Percentiles rank a stretch among this genome's conserved stretches.
These are phyloP conservation scores for Mandrillus leucophaeus DNA, from an alignment of 2,113 vertebrate genomes.

Conservation along the genomic window DNA sequence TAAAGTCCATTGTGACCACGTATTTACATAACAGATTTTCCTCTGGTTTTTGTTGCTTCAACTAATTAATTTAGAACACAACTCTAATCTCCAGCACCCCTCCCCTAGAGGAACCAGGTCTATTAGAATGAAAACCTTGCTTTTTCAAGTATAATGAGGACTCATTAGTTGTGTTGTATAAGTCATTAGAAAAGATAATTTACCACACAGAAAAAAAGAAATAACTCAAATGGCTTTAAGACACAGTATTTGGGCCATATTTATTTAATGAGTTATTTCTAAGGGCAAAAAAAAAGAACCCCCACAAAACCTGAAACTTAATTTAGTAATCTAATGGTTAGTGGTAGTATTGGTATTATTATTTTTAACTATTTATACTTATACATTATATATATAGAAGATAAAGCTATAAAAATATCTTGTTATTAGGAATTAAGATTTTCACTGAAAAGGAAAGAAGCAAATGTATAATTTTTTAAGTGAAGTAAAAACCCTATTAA, in stretches of 20 bases:
- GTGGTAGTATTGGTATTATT: background rate
- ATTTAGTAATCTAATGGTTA: background rate
- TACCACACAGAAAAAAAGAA: constrained; percentile 54
- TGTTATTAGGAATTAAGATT: constrained; percentile 20
- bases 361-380: background rate
- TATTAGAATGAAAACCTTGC: constrained; percentile 16
- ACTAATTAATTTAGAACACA: constrained; percentile 32
- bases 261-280: constrained; percentile 30
- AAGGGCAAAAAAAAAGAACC: background rate
- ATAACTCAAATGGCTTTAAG: constrained; percentile 37
- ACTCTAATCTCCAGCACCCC: background rate
- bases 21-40: background rate
- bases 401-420: background rate
- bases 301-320: background rate
- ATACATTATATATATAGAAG: background rate
- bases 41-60: background rate
- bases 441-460: background rate
- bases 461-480: background rate
- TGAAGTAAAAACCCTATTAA: background rate
- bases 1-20: background rate
- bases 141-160: constrained; percentile 39
- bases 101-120: background rate
- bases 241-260: background rate
- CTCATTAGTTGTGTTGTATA: background rate
- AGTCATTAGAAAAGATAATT: constrained; percentile 58